Conservation (phyloP, 2,888 invertebrate species). For the Caenorhabditis sp. region DNA sequence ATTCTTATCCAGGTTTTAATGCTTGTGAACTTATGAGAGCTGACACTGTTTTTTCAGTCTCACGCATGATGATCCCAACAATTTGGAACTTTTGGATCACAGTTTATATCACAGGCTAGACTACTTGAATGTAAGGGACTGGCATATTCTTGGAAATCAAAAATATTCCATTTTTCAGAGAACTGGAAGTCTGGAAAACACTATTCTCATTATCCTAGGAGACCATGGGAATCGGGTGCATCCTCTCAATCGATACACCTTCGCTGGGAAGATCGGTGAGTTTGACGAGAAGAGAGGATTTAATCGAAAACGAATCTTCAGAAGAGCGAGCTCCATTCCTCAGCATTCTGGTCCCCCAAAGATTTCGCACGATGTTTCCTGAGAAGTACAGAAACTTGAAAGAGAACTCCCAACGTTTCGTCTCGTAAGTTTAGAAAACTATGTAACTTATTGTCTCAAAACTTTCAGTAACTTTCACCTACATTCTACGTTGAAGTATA, state of each 20-base stretch:
- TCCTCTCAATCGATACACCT: slow-evolving; percentile 56
- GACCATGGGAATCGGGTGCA: slow-evolving; percentile 74
- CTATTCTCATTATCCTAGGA: slow-evolving; percentile 71
- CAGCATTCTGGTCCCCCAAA: slow-evolving; percentile 59
- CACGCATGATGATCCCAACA: slow-evolving; percentile 71
- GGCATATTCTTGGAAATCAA: neutral
- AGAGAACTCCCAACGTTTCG: slow-evolving; percentile 63
- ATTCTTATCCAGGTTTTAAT: slow-evolving; percentile 66
- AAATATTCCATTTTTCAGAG: slow-evolving; percentile 31
- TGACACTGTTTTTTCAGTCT: slow-evolving; percentile 38
- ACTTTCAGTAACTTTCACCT: slow-evolving; percentile 71
- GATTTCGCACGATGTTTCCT: slow-evolving; percentile 53
- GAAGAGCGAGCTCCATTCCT: slow-evolving; percentile 72
- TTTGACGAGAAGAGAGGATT: neutral
- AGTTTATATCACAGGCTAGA: slow-evolving; percentile 56
- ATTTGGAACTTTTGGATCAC: slow-evolving; percentile 62
- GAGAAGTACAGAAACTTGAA: slow-evolving; percentile 47
- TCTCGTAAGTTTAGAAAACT: slow-evolving; percentile 54
- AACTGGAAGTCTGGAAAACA: slow-evolving; percentile 66
- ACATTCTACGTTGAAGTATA: slow-evolving; percentile 66
- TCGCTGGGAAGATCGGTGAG: slow-evolving; percentile 71
- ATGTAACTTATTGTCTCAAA: neutral
- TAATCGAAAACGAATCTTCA: slow-evolving; percentile 24
- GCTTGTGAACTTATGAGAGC: neutral
- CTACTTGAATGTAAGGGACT: slow-evolving; percentile 47